Base-by-base conservation (phyloP, 2,888 invertebrate genomes). In the Xylota segnis region DNA sequence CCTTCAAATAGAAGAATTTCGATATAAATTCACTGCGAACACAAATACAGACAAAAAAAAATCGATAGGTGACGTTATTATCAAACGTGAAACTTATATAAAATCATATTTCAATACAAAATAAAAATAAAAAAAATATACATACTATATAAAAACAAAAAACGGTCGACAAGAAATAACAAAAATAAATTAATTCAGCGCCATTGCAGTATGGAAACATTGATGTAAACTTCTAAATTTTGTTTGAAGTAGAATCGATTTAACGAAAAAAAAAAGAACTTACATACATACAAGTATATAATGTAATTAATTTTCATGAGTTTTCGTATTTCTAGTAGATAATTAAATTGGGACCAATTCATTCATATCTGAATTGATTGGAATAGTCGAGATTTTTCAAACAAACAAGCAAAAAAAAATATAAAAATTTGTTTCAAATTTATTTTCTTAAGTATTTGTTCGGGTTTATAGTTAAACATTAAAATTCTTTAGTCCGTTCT, bases 1-100 rank as follows among this genome's bases (percentile, higher is more conserved):
- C 91, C 91, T 91, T 91, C 92, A 92, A 92, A 90, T 91, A 91
- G 91, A 92, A 91, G 92, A 91, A 91, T 91, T 91, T 91, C 90
- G 90, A 91, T 90, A 81, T 91, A 90, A 90, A 91, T 79, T 83
- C 86, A 87, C 79, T 87, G 82, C 84, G 84, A 84, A 83, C 78
- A 63, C 61, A 74, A 76, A 81, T 86, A 79, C 86, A 76, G 63
- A 74, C 58, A 79, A 70, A 83, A 65, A 79, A n/a, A 70, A 83
- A 65, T 37, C 66, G 63, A 78, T 66, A 54, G 78, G 74, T 71
- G 63, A 52, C 84, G 84, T 81, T 84, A 79, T 84, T 84, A 84
- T 84, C 79, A 84, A 83, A 83, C 83, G 83, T 84, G 40, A 59
- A 79, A 75, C 75, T 75, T 81, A 79, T 84, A 84, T 77, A 81